A percentile compares a stretch with the other conserved stretches of the same genome.
Evolutionary conservation across 2,797 vertebrate genomes (phyloP).

Genomic region (Pteropus rufus): DNA sequence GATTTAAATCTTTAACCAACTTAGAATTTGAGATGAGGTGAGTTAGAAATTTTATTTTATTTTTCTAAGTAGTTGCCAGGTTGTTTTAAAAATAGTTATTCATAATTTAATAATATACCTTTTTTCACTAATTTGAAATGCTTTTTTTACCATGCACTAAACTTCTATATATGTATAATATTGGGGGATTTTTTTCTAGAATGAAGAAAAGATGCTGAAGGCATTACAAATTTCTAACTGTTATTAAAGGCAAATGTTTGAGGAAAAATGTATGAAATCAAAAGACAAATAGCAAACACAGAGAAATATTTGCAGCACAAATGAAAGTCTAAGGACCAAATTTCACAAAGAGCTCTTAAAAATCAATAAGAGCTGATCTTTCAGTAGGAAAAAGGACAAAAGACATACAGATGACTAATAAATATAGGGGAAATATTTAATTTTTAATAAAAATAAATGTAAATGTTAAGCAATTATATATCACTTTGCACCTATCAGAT

Average conservation of each 20-base stretch:
- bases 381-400: not conserved
- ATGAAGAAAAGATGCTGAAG: not conserved
- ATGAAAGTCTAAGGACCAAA: not conserved
- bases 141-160: not conserved
- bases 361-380: not conserved
- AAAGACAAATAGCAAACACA: not conserved
- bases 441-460: not conserved
- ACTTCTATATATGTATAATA: not conserved
- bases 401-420: not conserved
- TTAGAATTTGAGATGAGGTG: not conserved
- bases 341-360: constrained; percentile 14
- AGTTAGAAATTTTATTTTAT: not conserved
- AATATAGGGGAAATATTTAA: not conserved
- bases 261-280: not conserved
- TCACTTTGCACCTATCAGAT: not conserved
- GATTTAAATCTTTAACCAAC: not conserved
- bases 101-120: not conserved
- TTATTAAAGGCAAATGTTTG: not conserved
- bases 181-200: not conserved
- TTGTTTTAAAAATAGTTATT: not conserved
- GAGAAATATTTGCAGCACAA: not conserved
- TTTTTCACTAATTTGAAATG: not conserved
- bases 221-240: not conserved
- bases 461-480: constrained; percentile 10
- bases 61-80: not conserved